A percentile compares a stretch with the other conserved stretches of the same genome.
These are phyloP conservation scores for Cydia strobilella DNA, from an alignment of 1,140 invertebrate species.

Conservation along the genomic window DNA sequence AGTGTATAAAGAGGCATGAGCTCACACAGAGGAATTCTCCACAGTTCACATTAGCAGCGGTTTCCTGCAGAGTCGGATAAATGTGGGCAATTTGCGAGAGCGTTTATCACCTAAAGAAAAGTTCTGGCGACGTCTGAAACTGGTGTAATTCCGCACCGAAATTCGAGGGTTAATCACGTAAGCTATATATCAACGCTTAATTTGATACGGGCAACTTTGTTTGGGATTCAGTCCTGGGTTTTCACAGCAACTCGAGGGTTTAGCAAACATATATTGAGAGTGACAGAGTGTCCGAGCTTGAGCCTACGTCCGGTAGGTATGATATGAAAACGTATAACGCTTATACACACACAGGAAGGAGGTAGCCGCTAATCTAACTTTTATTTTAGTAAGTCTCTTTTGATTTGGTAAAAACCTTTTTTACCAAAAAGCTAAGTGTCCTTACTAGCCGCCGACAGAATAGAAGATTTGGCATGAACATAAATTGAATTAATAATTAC, in stretches of 20 bases:
- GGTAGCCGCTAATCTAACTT: too few relatives aligned
- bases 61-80: slow-evolving; percentile 59
- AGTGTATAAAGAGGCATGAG: slow-evolving; percentile 46
- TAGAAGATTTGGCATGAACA: too few relatives aligned
- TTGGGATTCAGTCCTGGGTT: slow-evolving; percentile 42
- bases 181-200: slow-evolving; percentile 61
- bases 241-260: slow-evolving; percentile 18
- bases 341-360: too few relatives aligned
- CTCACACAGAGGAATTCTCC: slow-evolving; percentile 50
- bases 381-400: too few relatives aligned
- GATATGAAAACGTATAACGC: not conserved
- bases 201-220: slow-evolving; percentile 58
- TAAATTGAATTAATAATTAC: too few relatives aligned
- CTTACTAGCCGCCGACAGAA: too few relatives aligned
- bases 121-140: slow-evolving; percentile 62
- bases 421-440: too few relatives aligned
- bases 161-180: slow-evolving; percentile 62
- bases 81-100: slow-evolving; percentile 67
- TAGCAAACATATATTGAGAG: slow-evolving; percentile 24
- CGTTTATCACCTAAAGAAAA: slow-evolving; percentile 75
- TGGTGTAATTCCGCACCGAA: slow-evolving; percentile 55
- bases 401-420: too few relatives aligned
- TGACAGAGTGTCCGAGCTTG: not conserved
- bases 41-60: slow-evolving; percentile 54
- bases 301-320: not conserved